Conservation (phyloP, 2,113 vertebrate species). For the Isurus oxyrinchus region DNA sequence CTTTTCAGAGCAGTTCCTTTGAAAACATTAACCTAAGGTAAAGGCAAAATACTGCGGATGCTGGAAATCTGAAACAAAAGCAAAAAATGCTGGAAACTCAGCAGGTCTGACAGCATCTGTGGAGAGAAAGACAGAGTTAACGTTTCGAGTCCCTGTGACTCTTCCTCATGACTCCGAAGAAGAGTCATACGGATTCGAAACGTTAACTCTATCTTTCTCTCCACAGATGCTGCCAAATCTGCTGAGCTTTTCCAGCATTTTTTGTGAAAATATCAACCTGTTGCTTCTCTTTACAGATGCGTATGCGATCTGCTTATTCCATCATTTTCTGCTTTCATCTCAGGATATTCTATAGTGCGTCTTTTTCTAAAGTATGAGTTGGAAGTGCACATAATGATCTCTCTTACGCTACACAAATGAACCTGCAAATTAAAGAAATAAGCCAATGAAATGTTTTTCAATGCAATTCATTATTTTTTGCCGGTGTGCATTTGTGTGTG, state of each 20-base stretch:
- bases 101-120: too few species aligned
- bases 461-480: background rate
- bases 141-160: too few species aligned
- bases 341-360: background rate
- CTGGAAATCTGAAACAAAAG: too few species aligned
- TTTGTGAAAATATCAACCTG: too few species aligned
- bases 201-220: too few species aligned
- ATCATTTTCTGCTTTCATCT: background rate
- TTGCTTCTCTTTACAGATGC: background rate
- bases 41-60: too few species aligned
- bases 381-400: background rate
- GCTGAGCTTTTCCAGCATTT: too few species aligned
- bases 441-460: background rate
- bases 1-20: background rate
- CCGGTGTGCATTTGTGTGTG: background rate
- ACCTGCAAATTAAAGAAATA: background rate
- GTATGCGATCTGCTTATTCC: background rate
- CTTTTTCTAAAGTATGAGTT: background rate
- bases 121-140: too few species aligned
- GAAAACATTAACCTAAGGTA: background rate
- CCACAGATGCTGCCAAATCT: too few species aligned
- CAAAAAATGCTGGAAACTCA: too few species aligned
- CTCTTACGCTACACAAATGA: background rate
- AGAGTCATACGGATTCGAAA: too few species aligned
- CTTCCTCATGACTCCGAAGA: too few species aligned